Conservation (phyloP, 2,113 vertebrate genomes). For the Gallinago jamesoni region DNA sequence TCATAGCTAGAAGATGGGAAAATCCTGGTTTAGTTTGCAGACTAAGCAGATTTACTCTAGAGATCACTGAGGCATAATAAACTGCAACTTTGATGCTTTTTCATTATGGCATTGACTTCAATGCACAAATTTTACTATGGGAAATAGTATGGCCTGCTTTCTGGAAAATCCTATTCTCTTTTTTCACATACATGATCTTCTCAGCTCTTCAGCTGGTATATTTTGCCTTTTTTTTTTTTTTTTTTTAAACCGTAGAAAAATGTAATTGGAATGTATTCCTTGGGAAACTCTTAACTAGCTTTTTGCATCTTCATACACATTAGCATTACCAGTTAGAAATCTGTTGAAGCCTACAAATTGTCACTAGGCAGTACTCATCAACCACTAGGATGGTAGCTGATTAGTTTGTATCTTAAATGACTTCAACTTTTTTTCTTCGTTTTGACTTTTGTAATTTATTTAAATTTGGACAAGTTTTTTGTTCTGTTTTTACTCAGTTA, state of each 20-base stretch:
- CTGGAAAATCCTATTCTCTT: neutral
- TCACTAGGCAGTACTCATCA: neutral
- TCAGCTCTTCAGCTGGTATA: neutral
- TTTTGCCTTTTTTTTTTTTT: neutral
- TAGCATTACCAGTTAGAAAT: neutral
- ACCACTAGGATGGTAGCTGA: neutral
- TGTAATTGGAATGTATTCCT: neutral
- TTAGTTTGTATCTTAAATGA: neutral
- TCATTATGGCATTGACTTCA: neutral
- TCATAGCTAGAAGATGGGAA: constrained; percentile 37
- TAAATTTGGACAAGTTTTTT: neutral
- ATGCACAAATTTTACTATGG: neutral
- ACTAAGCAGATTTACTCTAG: constrained; percentile 32
- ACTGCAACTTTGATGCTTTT: neutral
- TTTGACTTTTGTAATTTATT: neutral
- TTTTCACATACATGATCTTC: neutral
- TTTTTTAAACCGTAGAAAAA: neutral
- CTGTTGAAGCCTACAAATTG: neutral
- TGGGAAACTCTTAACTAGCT: neutral
- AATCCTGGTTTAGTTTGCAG: constrained; percentile 27
- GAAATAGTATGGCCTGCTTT: neutral
- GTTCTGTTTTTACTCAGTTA: neutral
- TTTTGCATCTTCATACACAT: neutral
- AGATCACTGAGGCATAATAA: neutral
- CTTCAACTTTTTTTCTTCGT: neutral